Base-by-base conservation (phyloP, 2,888 invertebrate species). In the Chrysina gloriosa region DNA sequence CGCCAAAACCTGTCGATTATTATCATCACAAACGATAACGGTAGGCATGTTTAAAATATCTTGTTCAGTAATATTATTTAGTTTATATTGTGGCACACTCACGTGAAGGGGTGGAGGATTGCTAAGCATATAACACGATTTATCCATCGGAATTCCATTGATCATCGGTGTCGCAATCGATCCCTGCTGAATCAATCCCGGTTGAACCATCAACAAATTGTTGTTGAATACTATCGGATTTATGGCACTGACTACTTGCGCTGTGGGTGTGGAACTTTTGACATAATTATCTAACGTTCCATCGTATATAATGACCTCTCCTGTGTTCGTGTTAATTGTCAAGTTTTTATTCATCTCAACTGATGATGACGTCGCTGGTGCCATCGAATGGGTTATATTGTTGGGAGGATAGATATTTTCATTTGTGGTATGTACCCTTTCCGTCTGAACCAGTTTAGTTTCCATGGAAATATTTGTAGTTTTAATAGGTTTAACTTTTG, bases 1-100 rank as follows among this genome's bases (percentile, higher is more conserved):
- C 9, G 36, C 4, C 14, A 54, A 23, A 21, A 36, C 50, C 48
- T 64, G 68, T 42, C 27, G 67, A 25, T 65, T 63, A 16, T 56
- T 63, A 25, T 64, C 68, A 58, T 68, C 68, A 21, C 68, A 65
- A 42, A 80, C 75, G 65, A 81, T 77, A 45, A 82, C 76, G 21
- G 80, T 80, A 45, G 82, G 82, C 81, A 82, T 82, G 19, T 78
- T 65, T 71, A 82, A 69, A 58, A 82, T 80, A 70, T 82, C 82
- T 23, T 77, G 75, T 65, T 78, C 79, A 6, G 75, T 77, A 52
- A 80, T 63, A 63, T 27, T 68, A 48, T 63, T 63, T 39, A 71
- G n/a, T 65, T 71, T 73, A 54, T 68, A 68, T 39, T 69, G 70
- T 36, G 71, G 70, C 21, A 67, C 64, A 68, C 68, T 71, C 31